Conservation (phyloP, 2,113 vertebrate species). For the Thomomys bottae region DNA sequence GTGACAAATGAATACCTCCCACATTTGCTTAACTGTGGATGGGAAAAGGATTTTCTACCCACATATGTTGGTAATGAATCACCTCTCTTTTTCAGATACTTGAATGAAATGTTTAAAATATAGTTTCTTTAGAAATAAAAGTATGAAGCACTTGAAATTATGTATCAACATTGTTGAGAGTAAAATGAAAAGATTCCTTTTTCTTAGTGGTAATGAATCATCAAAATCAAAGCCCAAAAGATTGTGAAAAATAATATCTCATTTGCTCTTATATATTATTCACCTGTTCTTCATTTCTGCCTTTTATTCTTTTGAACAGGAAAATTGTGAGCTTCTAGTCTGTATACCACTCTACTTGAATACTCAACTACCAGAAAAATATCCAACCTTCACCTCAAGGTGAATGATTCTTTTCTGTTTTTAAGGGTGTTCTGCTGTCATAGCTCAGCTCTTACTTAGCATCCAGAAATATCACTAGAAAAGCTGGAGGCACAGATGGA, state of each 20-base stretch:
- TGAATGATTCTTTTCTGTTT: background rate
- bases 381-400: background rate
- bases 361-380: constrained; percentile 22
- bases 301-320: constrained; percentile 42
- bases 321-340: background rate
- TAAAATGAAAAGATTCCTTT: constrained; percentile 20
- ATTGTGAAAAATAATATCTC: constrained; percentile 13
- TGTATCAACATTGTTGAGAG: constrained; percentile 28
- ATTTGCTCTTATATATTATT: constrained; percentile 25
- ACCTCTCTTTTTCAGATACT: constrained; percentile 19
- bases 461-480: background rate
- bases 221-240: constrained; percentile 13
- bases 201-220: constrained; percentile 19
- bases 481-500: no score
- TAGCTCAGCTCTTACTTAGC: background rate
- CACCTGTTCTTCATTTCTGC: constrained; percentile 9
- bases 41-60: constrained; percentile 33
- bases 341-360: constrained; percentile 1
- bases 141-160: constrained; percentile 31
- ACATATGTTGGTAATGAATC: constrained; percentile 32
- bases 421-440: background rate
- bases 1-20: constrained; percentile 34
- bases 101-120: constrained; percentile 56
- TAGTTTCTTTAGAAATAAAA: constrained; percentile 35
- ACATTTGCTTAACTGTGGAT: constrained; percentile 8